phyloP scores from a whole-genome alignment of 2,888 invertebrate genomes.

The Athalia rosae region DNA sequence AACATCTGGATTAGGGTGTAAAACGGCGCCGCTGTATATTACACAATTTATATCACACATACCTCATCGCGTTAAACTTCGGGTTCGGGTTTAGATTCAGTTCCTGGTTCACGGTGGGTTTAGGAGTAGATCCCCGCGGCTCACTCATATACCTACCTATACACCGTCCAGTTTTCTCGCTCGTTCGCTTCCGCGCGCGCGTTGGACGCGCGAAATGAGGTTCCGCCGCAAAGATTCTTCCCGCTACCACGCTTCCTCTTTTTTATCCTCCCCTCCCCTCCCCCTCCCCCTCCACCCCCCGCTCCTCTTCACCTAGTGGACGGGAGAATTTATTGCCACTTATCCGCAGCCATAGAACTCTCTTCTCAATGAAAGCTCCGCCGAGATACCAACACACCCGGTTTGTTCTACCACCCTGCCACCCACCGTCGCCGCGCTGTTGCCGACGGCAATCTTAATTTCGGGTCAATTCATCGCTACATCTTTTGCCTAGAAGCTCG shows the following conservation, averaged over 20 bases:
- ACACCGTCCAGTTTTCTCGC: background rate
- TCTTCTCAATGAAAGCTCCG: conserved; percentile 27
- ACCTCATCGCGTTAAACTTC: no score
- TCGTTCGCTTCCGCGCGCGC: no score
- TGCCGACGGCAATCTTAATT: background rate
- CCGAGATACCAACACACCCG: background rate
- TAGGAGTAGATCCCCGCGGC: background rate
- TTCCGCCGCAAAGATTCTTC: conserved; percentile 23
- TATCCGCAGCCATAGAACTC: conserved; percentile 10
- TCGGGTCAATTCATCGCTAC: background rate
- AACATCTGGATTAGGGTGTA: conserved; percentile 25
- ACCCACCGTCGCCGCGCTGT: no score
- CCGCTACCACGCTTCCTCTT: background rate
- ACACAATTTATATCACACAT: no score
- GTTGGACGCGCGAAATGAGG: conserved; percentile 21
- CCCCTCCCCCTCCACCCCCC: background rate
- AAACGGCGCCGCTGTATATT: background rate
- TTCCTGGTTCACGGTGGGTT: background rate
- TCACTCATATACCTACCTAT: background rate
- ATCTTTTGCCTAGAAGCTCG: no score
- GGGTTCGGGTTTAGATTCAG: background rate
- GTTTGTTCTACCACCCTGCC: background rate
- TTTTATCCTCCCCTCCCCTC: background rate
- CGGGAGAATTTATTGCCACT: conserved; percentile 41
- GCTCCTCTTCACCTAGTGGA: background rate